These are phyloP conservation scores for Ascaphus truei DNA, from an alignment of 2,113 vertebrate genomes.

Conservation along the genomic window DNA sequence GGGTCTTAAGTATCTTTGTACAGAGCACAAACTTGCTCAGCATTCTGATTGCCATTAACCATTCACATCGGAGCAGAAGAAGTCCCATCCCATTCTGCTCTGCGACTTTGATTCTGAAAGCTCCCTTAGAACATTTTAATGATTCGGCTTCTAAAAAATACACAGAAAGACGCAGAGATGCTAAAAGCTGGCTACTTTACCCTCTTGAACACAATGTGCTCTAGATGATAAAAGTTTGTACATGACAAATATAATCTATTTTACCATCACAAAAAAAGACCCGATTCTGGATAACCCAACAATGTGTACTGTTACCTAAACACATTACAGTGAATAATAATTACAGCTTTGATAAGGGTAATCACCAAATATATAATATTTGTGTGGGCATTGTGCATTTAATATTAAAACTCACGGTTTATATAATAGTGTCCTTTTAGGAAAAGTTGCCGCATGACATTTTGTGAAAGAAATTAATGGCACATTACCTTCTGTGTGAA, in stretches of 20 bases:
- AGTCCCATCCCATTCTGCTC: constrained; percentile 35
- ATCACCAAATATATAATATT: too few relatives aligned
- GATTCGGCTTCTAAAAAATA: constrained; percentile 15
- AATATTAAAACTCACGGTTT: too few relatives aligned
- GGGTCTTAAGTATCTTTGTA: constrained; percentile 31
- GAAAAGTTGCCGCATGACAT: too few relatives aligned
- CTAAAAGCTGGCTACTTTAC: constrained; percentile 25
- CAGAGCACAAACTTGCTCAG: constrained; percentile 28
- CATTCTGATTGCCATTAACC: constrained; percentile 29
- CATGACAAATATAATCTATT: neutral
- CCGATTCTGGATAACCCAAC: neutral
- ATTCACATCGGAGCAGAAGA: constrained; percentile 31
- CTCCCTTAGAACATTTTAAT: constrained; percentile 34
- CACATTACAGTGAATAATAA: too few relatives aligned
- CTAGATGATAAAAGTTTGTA: neutral
- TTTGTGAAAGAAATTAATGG: too few relatives aligned
- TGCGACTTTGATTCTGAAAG: constrained; percentile 36
- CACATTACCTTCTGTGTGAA: too few relatives aligned
- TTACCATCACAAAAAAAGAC: neutral
- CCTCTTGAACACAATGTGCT: constrained; percentile 17
- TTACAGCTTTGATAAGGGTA: too few relatives aligned
- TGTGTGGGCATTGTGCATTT: too few relatives aligned
- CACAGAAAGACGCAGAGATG: neutral
- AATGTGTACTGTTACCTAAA: too few relatives aligned
- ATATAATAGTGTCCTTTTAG: too few relatives aligned